These are phyloP conservation scores for Actinostola sp. DNA, from an alignment of 92 coral and sea anemone genomes.

Conservation along the genomic window DNA sequence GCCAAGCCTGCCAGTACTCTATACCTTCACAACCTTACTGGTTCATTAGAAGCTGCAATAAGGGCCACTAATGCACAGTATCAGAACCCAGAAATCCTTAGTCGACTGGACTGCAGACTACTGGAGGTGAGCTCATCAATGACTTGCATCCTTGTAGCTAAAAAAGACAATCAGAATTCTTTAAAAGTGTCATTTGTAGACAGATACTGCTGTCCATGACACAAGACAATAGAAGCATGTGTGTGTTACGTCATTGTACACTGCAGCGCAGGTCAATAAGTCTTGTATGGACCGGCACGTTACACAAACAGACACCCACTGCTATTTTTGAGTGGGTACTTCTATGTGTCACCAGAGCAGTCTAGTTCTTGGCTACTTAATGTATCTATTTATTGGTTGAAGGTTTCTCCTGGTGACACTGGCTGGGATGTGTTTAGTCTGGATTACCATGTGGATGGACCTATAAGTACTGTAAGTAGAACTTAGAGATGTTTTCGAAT, in stretches of 20 bases:
- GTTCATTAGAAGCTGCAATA: constrained; percentile 94
- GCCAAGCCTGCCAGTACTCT: constrained; percentile 96
- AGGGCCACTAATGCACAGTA: constrained; percentile 99
- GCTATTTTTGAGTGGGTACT: no score
- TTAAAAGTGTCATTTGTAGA: not conserved
- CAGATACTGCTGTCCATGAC: no score
- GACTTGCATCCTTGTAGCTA: not conserved
- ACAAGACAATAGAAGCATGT: no score
- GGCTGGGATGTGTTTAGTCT: constrained; percentile 99
- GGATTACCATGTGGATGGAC: constrained; percentile 98
- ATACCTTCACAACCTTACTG: constrained; percentile 96
- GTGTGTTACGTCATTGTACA: not conserved
- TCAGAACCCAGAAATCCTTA: constrained; percentile 91
- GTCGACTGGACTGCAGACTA: constrained; percentile 91
- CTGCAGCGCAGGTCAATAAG: not conserved
- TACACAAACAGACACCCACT: no score
- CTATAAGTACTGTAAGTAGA: constrained; percentile 91
- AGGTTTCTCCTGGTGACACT: constrained; percentile 98
- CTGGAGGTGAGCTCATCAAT: constrained; percentile 66
- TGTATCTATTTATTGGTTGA: not conserved
- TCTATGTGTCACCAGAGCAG: no score
- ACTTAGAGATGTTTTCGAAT: no score
- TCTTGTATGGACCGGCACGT: no score
- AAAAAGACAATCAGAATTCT: not conserved
- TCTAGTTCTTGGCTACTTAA: not conserved